Conservation (phyloP, 2,113 vertebrate genomes). For the Amblyopsis rosae region DNA sequence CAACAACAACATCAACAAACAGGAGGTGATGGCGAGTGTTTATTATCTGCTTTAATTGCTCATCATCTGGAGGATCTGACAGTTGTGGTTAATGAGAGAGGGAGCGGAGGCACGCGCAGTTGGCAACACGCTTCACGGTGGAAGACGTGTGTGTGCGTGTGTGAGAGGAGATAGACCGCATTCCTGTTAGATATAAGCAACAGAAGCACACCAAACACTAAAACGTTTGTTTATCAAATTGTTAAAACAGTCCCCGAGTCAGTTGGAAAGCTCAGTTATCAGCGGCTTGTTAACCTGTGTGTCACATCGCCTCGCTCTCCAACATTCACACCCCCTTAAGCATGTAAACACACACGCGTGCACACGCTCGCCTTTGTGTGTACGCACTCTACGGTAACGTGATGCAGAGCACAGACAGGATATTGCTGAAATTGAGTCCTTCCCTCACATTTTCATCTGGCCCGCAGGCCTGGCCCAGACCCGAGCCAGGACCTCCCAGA, state of each 20-base stretch:
- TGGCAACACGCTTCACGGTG: constrained; percentile 70
- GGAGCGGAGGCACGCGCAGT: constrained; percentile 68
- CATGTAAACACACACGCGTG: constrained; percentile 13
- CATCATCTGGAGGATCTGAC: constrained; percentile 84
- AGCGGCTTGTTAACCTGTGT: constrained; percentile 34
- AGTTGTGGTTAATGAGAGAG: constrained; percentile 84
- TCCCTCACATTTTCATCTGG: constrained; percentile 74
- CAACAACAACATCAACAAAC: constrained; percentile 80
- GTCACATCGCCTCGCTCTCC: background rate
- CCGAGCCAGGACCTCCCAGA: constrained; percentile 64
- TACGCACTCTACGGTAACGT: constrained; percentile 35
- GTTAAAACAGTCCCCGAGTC: constrained; percentile 40
- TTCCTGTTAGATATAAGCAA: constrained; percentile 50
- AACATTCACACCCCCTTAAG: constrained; percentile 20
- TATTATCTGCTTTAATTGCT: constrained; percentile 86
- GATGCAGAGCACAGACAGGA: constrained; percentile 59
- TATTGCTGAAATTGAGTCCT: constrained; percentile 59
- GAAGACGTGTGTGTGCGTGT: constrained; percentile 40
- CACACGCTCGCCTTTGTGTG: constrained; percentile 12
- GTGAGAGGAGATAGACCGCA: constrained; percentile 43
- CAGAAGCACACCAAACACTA: constrained; percentile 31
- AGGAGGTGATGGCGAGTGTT: constrained; percentile 82
- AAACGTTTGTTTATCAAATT: constrained; percentile 48
- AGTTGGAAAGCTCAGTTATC: constrained; percentile 37
- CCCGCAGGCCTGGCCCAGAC: constrained; percentile 54